Base-by-base conservation (phyloP, 2,888 invertebrate species). In the Dicyrtomina minuta region DNA sequence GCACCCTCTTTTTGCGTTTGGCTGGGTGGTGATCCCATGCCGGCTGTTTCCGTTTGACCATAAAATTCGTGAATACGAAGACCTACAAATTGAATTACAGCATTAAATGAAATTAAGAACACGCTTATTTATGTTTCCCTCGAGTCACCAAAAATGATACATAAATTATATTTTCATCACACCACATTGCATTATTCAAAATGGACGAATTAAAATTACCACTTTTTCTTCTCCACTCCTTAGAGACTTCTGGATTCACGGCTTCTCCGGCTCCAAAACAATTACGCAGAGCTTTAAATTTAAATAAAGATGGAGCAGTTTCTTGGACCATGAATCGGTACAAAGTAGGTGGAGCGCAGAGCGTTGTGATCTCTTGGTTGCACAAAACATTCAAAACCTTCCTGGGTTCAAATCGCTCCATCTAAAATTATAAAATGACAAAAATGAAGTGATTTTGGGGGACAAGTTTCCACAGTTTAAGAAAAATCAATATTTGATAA, bases 11-110 rank as follows among this genome's bases (percentile, higher is more conserved):
- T 77, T 1, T 81, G 46, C 22, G 81, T 79, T 12, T 81, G 81
- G n/a, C 79, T 74, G 15, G 44, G 82, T 74, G 76, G 81, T 81
- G 3, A 83, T 74, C 80, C 80, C 24, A 81, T 70, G 41, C 81
- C 75, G 1, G 82, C 20, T 79, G 82, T 82, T 79, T 84, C 84
- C 22, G 83, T 82, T 76, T 84, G 84, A 1, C 84, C 84, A 78
- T 82, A 84, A 15, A 81, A 81, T 74, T 83, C 82, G 33, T 73
- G 61, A 15, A 79, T 71, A 1, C 61, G n/a, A 12, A 79, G 39
- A 10, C 70, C 69, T 73, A 22, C n/a, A n/a, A n/a, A n/a, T n/a
- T n/a, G n/a, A n/a, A n/a, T n/a, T n/a, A n/a, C n/a, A n/a, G n/a
- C n/a, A n/a, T n/a, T n/a, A n/a, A n/a, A n/a, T n/a, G n/a, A n/a